Conservation (phyloP, 2,797 vertebrate species). For the Helostoma temminkii region DNA sequence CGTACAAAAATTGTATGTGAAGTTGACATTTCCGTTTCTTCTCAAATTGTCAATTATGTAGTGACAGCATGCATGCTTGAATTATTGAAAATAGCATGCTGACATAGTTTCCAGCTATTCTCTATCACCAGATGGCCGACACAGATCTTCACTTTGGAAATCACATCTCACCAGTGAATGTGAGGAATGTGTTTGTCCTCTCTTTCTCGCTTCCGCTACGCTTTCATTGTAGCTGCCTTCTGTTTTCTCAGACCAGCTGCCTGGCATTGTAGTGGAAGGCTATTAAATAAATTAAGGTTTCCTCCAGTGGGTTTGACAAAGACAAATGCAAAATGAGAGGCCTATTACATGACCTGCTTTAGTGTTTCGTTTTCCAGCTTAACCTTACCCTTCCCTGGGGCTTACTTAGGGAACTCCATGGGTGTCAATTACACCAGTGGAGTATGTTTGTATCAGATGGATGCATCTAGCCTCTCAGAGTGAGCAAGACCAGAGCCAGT, state of each 20-base stretch:
- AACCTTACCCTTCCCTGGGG: conserved; percentile 74
- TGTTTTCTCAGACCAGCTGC: conserved; percentile 71
- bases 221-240: conserved; percentile 64
- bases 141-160: conserved; percentile 77
- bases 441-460: conserved; percentile 40
- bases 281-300: conserved; percentile 84
- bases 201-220: conserved; percentile 42
- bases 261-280: conserved; percentile 59
- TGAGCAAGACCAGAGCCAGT: conserved; percentile 4
- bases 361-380: conserved; percentile 73
- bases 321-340: conserved; percentile 72
- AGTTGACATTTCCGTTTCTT: conserved; percentile 32
- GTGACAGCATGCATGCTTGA: conserved; percentile 71
- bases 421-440: conserved; percentile 74
- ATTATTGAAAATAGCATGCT: conserved; percentile 75
- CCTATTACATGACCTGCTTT: conserved; percentile 75
- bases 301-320: conserved; percentile 71
- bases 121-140: conserved; percentile 77
- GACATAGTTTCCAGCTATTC: conserved; percentile 67
- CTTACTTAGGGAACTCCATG: conserved; percentile 58
- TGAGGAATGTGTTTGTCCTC: conserved; percentile 64
- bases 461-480: conserved; percentile 39
- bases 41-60: conserved; percentile 38
- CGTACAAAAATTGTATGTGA: no score
- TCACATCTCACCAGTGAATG: conserved; percentile 67